These are phyloP conservation scores for Ashinkailepas kermadecensis DNA, from an alignment of 2,888 invertebrate species.

Conservation along the genomic window DNA sequence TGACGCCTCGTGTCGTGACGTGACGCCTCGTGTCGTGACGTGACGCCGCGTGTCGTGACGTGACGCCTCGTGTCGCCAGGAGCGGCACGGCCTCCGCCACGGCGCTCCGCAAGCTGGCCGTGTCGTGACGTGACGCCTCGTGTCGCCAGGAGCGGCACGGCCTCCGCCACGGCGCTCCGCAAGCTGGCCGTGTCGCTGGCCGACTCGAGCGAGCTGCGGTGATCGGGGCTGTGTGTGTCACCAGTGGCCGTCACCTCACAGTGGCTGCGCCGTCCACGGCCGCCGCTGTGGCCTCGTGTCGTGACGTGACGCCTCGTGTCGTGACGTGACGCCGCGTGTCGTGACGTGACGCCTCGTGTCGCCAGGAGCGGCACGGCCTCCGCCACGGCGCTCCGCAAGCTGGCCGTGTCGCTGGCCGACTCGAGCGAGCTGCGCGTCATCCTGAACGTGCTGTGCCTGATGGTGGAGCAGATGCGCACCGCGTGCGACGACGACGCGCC, in stretches of 20 bases:
- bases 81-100: not conserved
- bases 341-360: too few species aligned
- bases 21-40: too few species aligned
- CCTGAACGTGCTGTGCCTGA: conserved; percentile 84
- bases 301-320: too few species aligned
- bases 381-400: conserved; percentile 48
- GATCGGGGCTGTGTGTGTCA: too few species aligned
- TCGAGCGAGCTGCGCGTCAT: conserved; percentile 86
- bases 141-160: not conserved
- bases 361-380: conserved; percentile 15
- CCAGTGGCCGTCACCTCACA: too few species aligned
- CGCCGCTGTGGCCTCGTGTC: too few species aligned
- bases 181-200: conserved; percentile 54
- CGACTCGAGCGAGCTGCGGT: conserved; percentile 81
- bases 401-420: conserved; percentile 77
- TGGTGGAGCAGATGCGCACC: conserved; percentile 82
- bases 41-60: too few species aligned
- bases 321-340: too few species aligned
- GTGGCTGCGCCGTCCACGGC: too few species aligned
- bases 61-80: not conserved
- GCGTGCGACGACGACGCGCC: conserved; percentile 38
- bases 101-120: conserved; percentile 56
- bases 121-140: not conserved
- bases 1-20: too few species aligned
- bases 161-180: conserved; percentile 39